phyloP scores from a whole-genome alignment of 2,797 vertebrate species.

The Neosilurus hyrtlii region DNA sequence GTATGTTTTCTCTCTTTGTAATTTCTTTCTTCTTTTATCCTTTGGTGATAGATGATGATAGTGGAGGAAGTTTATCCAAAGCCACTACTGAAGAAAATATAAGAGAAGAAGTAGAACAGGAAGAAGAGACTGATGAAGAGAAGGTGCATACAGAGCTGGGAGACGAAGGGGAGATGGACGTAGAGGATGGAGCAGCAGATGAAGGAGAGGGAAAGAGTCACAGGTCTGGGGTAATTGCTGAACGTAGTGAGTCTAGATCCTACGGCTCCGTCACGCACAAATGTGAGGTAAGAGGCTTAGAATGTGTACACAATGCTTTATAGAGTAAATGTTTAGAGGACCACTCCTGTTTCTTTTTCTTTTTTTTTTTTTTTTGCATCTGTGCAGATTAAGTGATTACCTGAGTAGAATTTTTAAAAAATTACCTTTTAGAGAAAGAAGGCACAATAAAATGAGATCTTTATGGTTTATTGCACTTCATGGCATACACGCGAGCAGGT shows the following conservation, averaged over 20 bases:
- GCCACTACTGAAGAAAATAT: slow-evolving; percentile 23
- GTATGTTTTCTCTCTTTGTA: neutral
- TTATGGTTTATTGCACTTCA: too few relatives aligned
- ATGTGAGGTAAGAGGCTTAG: slow-evolving; percentile 82
- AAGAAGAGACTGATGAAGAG: slow-evolving; percentile 57
- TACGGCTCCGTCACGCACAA: slow-evolving; percentile 93
- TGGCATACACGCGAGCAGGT: too few relatives aligned
- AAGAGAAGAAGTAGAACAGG: slow-evolving; percentile 38
- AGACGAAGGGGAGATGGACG: slow-evolving; percentile 48
- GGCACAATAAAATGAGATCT: too few relatives aligned
- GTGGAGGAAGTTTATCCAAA: slow-evolving; percentile 60
- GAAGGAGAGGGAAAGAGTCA: slow-evolving; percentile 72
- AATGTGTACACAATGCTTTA: neutral
- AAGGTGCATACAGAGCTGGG: slow-evolving; percentile 52
- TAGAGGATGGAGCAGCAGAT: slow-evolving; percentile 51
- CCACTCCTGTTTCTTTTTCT: neutral
- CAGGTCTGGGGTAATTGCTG: slow-evolving; percentile 73
- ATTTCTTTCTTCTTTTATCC: slow-evolving; percentile 2
- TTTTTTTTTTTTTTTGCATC: neutral
- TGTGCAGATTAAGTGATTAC: neutral
- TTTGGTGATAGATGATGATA: slow-evolving; percentile 62
- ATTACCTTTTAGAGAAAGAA: too few relatives aligned
- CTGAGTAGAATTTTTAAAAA: too few relatives aligned
- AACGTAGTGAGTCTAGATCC: slow-evolving; percentile 86
- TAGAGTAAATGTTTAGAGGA: neutral